Conservation (phyloP, 2,888 invertebrate species). For the Tipula confusa region DNA sequence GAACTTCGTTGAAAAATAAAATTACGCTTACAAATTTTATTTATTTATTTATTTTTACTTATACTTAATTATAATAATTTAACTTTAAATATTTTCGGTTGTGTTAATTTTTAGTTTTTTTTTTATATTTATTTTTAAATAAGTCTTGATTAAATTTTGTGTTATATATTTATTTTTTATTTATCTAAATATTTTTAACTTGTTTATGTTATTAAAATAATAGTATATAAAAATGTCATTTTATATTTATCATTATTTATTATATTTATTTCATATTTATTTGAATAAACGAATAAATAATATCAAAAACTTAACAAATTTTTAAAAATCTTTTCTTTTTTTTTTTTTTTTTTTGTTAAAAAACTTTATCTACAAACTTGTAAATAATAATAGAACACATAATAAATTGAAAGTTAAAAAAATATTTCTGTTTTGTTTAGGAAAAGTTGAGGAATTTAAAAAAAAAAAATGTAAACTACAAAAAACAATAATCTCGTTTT, state of each 20-base stretch:
- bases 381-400: not conserved
- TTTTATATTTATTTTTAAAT: not conserved
- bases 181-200: not conserved
- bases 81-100: not conserved
- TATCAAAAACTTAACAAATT: constrained; percentile 12
- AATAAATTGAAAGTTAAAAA: not conserved
- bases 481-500: not conserved
- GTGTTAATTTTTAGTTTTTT: not conserved
- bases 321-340: not conserved
- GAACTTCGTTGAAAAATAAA: not conserved
- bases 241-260: not conserved
- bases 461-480: not conserved
- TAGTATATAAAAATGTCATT: not conserved
- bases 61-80: not conserved
- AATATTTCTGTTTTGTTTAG: not conserved
- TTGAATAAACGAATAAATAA: not conserved
- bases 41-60: not conserved
- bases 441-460: not conserved
- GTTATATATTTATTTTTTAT: too few relatives aligned
- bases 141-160: constrained; percentile 12
- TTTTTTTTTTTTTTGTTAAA: not conserved
- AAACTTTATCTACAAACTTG: not conserved
- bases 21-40: not conserved
- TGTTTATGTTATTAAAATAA: not conserved
- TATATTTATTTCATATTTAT: not conserved